These are phyloP conservation scores for Pardalotus punctatus DNA, from an alignment of 2,113 vertebrate species.

Conservation along the genomic window DNA sequence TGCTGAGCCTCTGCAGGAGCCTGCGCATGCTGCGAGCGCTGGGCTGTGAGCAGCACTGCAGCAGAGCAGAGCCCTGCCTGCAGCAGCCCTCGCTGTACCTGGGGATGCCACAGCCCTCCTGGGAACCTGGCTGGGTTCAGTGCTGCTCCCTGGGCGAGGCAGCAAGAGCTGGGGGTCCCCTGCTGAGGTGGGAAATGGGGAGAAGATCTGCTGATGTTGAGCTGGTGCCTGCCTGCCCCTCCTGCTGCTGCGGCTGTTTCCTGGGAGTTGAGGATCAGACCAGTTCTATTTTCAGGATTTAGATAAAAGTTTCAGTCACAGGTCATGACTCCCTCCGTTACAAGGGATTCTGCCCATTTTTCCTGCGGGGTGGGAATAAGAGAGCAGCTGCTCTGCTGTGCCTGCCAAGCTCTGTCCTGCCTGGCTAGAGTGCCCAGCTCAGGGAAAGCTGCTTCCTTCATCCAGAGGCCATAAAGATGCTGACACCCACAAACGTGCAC, in stretches of 20 bases:
- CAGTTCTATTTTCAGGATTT: slow-evolving; percentile 14
- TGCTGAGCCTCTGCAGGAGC: not conserved
- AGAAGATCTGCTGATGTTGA: not conserved
- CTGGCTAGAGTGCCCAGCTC: not conserved
- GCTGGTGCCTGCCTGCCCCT: not conserved
- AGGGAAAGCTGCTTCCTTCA: not conserved
- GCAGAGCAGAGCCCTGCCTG: not conserved
- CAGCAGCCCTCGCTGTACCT: not conserved
- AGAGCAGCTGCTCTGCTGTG: not conserved
- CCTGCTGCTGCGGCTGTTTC: not conserved
- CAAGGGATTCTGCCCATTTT: not conserved
- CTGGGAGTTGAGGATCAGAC: not conserved
- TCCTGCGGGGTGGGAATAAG: not conserved
- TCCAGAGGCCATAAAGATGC: slow-evolving; percentile 10
- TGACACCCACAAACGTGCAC: not conserved
- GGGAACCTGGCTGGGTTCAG: not conserved
- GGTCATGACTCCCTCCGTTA: not conserved
- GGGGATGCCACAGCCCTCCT: not conserved
- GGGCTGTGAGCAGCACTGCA: not conserved
- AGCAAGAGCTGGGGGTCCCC: not conserved
- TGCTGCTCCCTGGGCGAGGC: not conserved
- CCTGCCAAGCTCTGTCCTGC: not conserved
- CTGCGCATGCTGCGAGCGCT: not conserved
- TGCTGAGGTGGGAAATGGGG: not conserved
- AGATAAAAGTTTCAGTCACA: not conserved